Evolutionary conservation across 1,140 invertebrate genomes (phyloP), one percentile per base, ranked within the genome.

Genomic region (Drosophila parvula): DNA sequence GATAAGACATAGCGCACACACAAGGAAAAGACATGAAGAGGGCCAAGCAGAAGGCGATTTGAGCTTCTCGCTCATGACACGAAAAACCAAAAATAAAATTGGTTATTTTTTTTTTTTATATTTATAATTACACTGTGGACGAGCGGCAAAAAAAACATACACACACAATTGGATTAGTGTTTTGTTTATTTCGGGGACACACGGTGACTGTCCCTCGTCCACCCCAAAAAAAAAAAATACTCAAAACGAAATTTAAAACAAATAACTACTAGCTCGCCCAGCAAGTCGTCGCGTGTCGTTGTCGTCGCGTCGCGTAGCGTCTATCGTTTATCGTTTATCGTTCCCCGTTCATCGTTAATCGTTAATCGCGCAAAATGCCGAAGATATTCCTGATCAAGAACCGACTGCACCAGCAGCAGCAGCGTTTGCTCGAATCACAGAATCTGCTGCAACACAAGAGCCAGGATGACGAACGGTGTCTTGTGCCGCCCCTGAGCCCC

Each of bases 371-470:
- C 55, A 76, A 69, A 36, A 97, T 97, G 97, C 96, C 96, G 93
- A 97, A 97, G 94, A 97, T 97, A 92, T 97, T 97, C 92, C 92
- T 97, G 73, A 96, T 97, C 82, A 97, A 97, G 92, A 96, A 97
- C 91, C 94, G 96, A 83, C 93, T 97, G 93, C 96, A 96, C 78
- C 96, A 97, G 94, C 96, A 97, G 94, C 97, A 97, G 93, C 93
- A 96, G 84, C 94, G 95, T 61, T 92, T 97, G 80, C 93, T 96
- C 85, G 96, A 97, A 89, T 94, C 95, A 41, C 96, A 97, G 92
- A 96, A 96, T 91, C 92, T 94, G 81, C 91, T 94, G 36, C 92
- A 92, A 55, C 92, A 92, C 82, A 94, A 94, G 84, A 91, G 92
- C 32, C 93, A 94, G 81, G 88, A 91, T 16, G 86, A 92, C 50